Evolutionary conservation across 2,113 vertebrate species (phyloP).

Genomic region (Notarius quadriscutis): DNA sequence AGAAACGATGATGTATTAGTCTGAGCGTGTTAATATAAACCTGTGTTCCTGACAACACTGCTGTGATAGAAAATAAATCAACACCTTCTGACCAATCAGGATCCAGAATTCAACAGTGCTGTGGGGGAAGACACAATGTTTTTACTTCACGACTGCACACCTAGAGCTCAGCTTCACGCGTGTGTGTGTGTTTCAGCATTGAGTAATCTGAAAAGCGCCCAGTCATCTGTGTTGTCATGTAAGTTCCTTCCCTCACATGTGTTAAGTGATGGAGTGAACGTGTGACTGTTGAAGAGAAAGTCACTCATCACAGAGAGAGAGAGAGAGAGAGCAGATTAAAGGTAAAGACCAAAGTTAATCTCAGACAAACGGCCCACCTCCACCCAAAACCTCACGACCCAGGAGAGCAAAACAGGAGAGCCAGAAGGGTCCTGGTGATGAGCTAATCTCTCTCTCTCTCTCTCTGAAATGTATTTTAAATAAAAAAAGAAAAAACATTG

Average conservation of each 20-base stretch:
- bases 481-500: too few relatives aligned
- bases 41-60: background rate
- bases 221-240: conserved; percentile 29
- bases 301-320: too few relatives aligned
- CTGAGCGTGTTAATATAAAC: background rate
- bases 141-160: background rate
- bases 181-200: background rate
- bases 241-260: conserved; percentile 19
- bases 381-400: too few relatives aligned
- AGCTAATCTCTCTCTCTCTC: too few relatives aligned
- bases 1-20: background rate
- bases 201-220: conserved; percentile 18
- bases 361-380: too few relatives aligned
- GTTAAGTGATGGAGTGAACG: conserved; percentile 22
- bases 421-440: too few relatives aligned
- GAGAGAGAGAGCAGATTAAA: too few relatives aligned
- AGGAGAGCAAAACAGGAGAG: too few relatives aligned
- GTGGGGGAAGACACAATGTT: background rate
- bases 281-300: conserved; percentile 23
- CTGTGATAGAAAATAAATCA: background rate
- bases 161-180: background rate
- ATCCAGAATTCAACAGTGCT: background rate
- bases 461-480: too few relatives aligned
- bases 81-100: too few relatives aligned
- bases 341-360: too few relatives aligned